Evolutionary conservation across 2,113 vertebrate species (phyloP), one percentile per base, ranked within the genome.

Genomic region (Furnarius figulus): DNA sequence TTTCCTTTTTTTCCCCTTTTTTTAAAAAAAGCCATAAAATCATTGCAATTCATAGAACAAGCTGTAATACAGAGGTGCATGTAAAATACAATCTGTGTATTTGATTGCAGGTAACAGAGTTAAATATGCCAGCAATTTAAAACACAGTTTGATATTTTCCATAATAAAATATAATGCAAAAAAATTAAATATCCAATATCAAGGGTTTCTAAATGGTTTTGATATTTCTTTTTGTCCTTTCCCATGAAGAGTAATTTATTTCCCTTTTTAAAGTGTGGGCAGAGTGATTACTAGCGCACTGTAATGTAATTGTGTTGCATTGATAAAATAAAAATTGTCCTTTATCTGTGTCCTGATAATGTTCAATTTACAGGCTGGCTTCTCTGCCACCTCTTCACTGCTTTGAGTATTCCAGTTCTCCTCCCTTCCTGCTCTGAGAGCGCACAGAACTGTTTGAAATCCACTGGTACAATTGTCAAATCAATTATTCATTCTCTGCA

Each of bases 401-500:
- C 98, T 98, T 98, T 98, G 98, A 98, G 98, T 98, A 98, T 98
- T 98, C 98, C 98, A 98, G 98, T 98, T 98, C 98, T 99, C 98
- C 98, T 98, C 98, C 98, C 98, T 98, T 98, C 99, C 99, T 98
- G 98, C 98, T 98, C 98, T 98, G 98, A 98, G 98, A 98, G 98
- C 97, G 98, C 98, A 98, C 98, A 98, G 98, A 99, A 99, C 99
- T 98, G 98, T 98, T 99, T 98, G 98, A 99, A 99, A 99, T 99
- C 99, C 98, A 98, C 99, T 99, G 99, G 99, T 99, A 99, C 99
- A 99, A 99, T 99, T 99, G 99, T 99, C 99, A 99, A 99, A 99
- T 99, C 99, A 99, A 99, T 99, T 99, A 99, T 99, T 99, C 99
- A 99, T 99, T 99, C 99, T 99, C 99, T 99, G 99, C 99, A 99